Evolutionary conservation across 2,113 vertebrate genomes (phyloP), one percentile per base, ranked within the genome.

Genomic region (Tonatia bakeri): DNA sequence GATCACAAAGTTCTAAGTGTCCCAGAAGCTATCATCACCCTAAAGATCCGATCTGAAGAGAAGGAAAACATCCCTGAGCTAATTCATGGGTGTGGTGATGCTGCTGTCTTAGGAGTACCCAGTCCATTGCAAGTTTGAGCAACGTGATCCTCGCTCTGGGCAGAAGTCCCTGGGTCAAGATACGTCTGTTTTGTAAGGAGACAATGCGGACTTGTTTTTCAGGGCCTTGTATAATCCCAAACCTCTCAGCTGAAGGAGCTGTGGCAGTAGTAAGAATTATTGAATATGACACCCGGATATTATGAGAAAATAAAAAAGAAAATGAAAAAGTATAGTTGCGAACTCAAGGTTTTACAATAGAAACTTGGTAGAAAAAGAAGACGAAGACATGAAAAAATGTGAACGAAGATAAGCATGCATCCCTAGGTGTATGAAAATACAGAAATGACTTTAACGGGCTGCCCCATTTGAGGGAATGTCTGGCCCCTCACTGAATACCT

Each of bases 51-150:
- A 87, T 79, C 79, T 87, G 52, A 91, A 95, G 36, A 87, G 69
- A n/a, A 96, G 59, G 88, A 92, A 96, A 88, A 90, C 72, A 73
- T 20, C 75, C 26, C 36, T 22, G 28, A 76, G 47, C 83, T 31
- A 76, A 83, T 1, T 2, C 50, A 0, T 95, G 91, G 96, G 97
- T 76, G 97, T 73, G 96, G 81, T 1, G 0, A 43, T 9, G 2
- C 52, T 79, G 19, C 65, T 19, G 10, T 87, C n/a, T 69, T 36
- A 7, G 59, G 93, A 97, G 95, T 86, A 96, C 70, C 61, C 59
- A 67, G 89, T 94, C 92, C 94, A 93, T 43, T 67, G 20, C 97
- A 97, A 98, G 97, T 95, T 95, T 87, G 91, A 96, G 95, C 97
- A 96, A 52, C 7, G 40, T 16, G 64, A 87, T 93, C 87, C 85